Evolutionary conservation across 2,113 vertebrate genomes (phyloP).

Genomic region (Dasyprocta punctata): DNA sequence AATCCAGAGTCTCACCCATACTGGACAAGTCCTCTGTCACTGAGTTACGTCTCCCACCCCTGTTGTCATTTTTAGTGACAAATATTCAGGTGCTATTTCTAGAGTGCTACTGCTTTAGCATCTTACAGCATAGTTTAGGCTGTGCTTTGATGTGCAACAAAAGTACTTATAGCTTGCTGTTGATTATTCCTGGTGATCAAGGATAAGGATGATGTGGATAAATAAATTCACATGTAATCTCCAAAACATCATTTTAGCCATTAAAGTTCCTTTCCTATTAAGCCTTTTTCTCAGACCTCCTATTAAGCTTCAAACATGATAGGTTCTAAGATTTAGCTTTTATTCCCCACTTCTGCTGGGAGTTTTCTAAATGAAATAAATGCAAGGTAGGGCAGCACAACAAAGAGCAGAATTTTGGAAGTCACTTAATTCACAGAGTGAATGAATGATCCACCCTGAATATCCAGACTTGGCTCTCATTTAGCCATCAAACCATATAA

Average conservation of each 20-base stretch:
- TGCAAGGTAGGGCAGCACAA: neutral
- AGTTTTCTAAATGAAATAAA: neutral
- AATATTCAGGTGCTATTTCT: neutral
- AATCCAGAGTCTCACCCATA: neutral
- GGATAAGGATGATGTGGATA: neutral
- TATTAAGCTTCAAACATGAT: neutral
- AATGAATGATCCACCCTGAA: neutral
- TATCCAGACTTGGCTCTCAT: neutral
- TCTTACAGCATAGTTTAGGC: neutral
- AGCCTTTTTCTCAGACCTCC: neutral
- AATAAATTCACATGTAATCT: constrained; percentile 36
- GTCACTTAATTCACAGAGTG: neutral
- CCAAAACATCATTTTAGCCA: constrained; percentile 34
- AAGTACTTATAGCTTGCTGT: neutral
- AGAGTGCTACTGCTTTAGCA: neutral
- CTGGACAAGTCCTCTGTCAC: neutral
- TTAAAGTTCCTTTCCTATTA: constrained; percentile 42
- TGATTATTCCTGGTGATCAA: neutral
- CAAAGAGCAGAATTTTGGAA: neutral
- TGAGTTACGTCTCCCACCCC: neutral
- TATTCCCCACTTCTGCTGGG: neutral
- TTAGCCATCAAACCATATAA: neutral
- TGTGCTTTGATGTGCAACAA: neutral
- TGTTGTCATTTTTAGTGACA: neutral
- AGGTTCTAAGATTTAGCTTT: neutral